Base-by-base conservation (phyloP, 2,113 vertebrate species). In the Mesembrinibis cayennensis region DNA sequence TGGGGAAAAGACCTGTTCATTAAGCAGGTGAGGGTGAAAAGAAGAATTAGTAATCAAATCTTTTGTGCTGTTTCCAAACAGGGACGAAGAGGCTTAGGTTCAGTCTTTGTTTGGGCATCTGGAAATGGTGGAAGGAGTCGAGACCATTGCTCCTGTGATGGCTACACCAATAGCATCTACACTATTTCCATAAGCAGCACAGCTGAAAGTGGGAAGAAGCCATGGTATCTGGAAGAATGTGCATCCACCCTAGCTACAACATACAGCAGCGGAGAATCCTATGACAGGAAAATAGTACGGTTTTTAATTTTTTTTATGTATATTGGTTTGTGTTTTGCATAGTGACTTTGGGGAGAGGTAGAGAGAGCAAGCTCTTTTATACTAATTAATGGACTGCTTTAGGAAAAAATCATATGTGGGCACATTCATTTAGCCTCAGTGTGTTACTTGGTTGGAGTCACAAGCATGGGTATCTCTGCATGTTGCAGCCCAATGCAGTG, bases 101-200 rank as follows among this genome's bases (percentile, higher is more conserved):
- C 99, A 78, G 99, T 99, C 95, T 99, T 99, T 67, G 99, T 99
- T 18, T 99, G 99, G 99, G 99, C 99, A 5, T 99, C 99, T 42
- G 99, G 99, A 87, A 99, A 99, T 50, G 99, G 99, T 5, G 99
- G 99, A 40, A 98, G 99, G 85, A 99, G 99, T 98, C 98, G 99
- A 93, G 99, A 99, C 97, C 99, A 99, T 96, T 99, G 99, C 91
- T 99, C 99, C 42, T 99, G 99, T 61, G 99, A 99, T 4, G 99
- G 99, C 90, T 99, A 99, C 97, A 99, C 99, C 97, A 99, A 99
- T 94, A 99, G 99, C 95, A 99, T 99, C 98, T 99, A 99, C 95
- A 99, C 99, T 89, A 99, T 99, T 97, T 99, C 99, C 89, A 99
- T 99, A 96, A 99, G 99, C 97, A 99, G 99, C 98, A 99, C 99